Conservation (phyloP, 2,888 invertebrate genomes). For the Frankliniella fusca region DNA sequence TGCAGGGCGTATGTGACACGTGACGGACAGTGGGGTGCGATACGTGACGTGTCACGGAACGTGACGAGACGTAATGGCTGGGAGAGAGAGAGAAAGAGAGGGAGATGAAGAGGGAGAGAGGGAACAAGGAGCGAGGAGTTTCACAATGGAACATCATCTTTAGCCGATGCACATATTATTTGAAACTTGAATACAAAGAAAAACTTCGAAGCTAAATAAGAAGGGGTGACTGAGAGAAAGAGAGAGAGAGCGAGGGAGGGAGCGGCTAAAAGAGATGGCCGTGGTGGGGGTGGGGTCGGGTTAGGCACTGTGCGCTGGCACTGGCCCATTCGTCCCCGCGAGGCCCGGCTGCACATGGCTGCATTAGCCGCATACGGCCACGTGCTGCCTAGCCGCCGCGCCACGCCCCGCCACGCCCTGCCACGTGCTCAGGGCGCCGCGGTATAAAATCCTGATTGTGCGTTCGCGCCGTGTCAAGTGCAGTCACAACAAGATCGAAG, state of each 20-base stretch:
- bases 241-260: slow-evolving; percentile 37
- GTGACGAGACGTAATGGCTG: neutral
- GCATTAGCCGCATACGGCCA: neutral
- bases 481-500: too few relatives aligned
- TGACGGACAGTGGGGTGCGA: neutral
- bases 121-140: too few relatives aligned
- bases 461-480: neutral
- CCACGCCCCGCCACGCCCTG: neutral
- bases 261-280: slow-evolving; percentile 16
- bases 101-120: too few relatives aligned
- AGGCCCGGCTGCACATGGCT: neutral
- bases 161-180: too few relatives aligned
- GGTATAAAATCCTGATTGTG: too few relatives aligned
- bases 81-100: too few relatives aligned
- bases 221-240: slow-evolving; percentile 39
- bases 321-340: neutral
- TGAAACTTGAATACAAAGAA: too few relatives aligned
- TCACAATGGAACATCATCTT: too few relatives aligned
- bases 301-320: neutral
- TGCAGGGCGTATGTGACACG: neutral
- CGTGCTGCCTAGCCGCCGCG: neutral
- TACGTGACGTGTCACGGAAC: neutral
- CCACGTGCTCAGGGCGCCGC: too few relatives aligned
- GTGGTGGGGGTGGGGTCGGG: too few relatives aligned
- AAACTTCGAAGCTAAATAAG: neutral